Percentiles rank a stretch among this genome's conserved stretches.
phyloP scores from a whole-genome alignment of 1,140 invertebrate genomes.

The Rhopalosiphum padi region DNA sequence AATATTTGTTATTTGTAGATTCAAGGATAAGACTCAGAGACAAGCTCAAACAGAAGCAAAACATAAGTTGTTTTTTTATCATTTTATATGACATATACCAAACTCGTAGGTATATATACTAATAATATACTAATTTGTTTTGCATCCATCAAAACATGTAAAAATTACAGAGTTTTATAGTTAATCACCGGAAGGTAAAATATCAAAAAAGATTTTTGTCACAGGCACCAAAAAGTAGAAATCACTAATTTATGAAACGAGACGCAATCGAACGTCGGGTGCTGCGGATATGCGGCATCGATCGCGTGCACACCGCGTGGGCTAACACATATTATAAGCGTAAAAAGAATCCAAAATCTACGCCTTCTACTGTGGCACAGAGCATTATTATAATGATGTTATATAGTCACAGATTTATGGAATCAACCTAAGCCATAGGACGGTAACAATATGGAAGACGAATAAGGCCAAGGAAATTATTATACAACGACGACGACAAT shows the following conservation, averaged over 20 bases:
- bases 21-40: no score
- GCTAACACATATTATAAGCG: not conserved
- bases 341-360: slow-evolving; percentile 45
- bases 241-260: not conserved
- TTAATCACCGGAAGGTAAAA: not conserved
- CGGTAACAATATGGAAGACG: not conserved
- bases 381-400: not conserved
- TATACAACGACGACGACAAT: not conserved
- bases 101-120: no score
- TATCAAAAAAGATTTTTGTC: not conserved
- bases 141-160: no score
- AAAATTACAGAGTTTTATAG: no score
- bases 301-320: slow-evolving; percentile 21
- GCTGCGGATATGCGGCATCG: not conserved
- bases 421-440: not conserved
- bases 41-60: no score
- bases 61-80: no score
- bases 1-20: no score
- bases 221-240: not conserved
- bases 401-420: not conserved
- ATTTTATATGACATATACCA: no score
- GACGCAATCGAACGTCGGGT: not conserved
- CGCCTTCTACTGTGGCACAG: not conserved
- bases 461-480: slow-evolving; percentile 13
- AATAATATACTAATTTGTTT: no score